Evolutionary conservation across 2,888 invertebrate species (phyloP).

Genomic region (Ligdia adustata): DNA sequence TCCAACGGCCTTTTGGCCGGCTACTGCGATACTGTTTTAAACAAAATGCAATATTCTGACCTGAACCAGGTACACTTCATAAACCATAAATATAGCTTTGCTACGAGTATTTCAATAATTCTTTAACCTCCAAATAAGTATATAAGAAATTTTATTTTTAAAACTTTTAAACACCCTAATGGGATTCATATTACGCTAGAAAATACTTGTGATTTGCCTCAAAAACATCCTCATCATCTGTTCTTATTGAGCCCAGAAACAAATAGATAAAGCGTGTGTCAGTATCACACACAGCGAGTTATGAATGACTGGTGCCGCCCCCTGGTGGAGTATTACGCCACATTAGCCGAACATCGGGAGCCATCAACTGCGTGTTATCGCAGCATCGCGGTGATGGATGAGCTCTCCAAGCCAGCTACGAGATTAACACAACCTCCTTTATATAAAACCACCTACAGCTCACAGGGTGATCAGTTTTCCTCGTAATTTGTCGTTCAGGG

Average conservation of each 20-base stretch:
- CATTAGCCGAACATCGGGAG: constrained; percentile 56
- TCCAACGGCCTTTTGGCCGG: constrained; percentile 22
- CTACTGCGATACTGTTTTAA: constrained; percentile 19
- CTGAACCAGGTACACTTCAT: too few species aligned
- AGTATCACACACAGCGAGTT: constrained; percentile 37
- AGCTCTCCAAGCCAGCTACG: constrained; percentile 29
- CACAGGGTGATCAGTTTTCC: too few species aligned
- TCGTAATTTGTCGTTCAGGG: too few species aligned
- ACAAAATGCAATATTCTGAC: neutral
- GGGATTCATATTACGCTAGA: neutral
- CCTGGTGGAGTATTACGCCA: constrained; percentile 43
- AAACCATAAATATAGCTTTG: too few species aligned
- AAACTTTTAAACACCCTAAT: too few species aligned
- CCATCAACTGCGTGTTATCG: constrained; percentile 43
- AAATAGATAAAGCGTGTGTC: constrained; percentile 32
- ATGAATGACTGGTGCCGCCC: constrained; percentile 38
- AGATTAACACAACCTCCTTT: constrained; percentile 25
- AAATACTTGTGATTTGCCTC: neutral
- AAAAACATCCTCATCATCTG: too few species aligned
- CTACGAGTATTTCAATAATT: too few species aligned
- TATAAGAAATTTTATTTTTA: too few species aligned
- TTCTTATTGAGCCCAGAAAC: constrained; percentile 17
- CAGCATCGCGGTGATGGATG: constrained; percentile 35
- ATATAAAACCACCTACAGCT: too few species aligned
- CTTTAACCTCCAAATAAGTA: too few species aligned